Evolutionary conservation across 2,797 vertebrate genomes (phyloP), one percentile per base, ranked within the genome.

Genomic region (Siniperca scherzeri): DNA sequence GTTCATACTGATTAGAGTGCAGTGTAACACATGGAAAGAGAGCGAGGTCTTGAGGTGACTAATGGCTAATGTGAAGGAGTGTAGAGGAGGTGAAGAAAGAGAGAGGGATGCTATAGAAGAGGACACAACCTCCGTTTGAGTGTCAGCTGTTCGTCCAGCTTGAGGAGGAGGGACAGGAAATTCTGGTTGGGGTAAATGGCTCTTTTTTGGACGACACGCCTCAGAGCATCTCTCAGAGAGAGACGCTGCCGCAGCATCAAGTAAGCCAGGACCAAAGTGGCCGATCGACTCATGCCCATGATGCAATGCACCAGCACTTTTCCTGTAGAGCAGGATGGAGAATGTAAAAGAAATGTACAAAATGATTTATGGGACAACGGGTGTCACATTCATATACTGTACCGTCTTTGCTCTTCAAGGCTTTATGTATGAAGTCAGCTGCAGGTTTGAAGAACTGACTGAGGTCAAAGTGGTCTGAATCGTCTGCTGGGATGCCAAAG

Each of bases 291-390:
- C 87, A 99, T 93, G 7, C 98, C 98, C 92, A 99, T 98, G 82
- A 99, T 98, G 91, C 99, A 99, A 57, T 99, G 98, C 70, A 99
- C 98, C 79, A 99, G 92, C 84, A 99, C 95, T 90, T 98, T 99
- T 67, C 96, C 99, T 99, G 93, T 17, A 52, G 40, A 76, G 46
- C 42, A 67, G 30, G 5, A 85, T 7, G n/a, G 53, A 75, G 76
- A 55, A 74, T 8, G 42, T 40, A 21, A 84, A 60, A 44, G 7
- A 53, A 60, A 17, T 12, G 8, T 25, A 10, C 6, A 19, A 21
- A 36, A 19, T 0, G 0, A 59, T 33, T 64, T 3, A 53, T 22
- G 27, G 19, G 21, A 57, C 53, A 36, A 0, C 5, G 33, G n/a
- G 14, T 69, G 52, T 67, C 33, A 74, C 36, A 12, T 42, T 78